Base-by-base conservation (phyloP, 2,888 invertebrate species). In the Gymnocheta viridis region DNA sequence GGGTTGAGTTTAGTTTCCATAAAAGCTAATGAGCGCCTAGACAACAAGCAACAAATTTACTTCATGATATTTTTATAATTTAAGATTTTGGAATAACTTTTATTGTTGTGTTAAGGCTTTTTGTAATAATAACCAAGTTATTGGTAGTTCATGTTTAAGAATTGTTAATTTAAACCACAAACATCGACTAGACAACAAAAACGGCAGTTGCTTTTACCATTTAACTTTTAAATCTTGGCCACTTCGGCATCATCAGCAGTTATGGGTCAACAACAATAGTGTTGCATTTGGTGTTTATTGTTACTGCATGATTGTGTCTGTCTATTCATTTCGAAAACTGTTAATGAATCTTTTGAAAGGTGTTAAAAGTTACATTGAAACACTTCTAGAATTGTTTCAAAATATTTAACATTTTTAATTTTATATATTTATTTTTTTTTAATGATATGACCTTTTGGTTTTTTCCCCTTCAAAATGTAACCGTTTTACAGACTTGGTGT, bases 181-280 rank as follows among this genome's bases (percentile, higher is more conserved):
- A 62, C 62, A 73, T 2, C 47, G n/a, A 32, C 49, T 17, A 32
- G 51, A 73, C 49, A 62, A 73, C 49, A 62, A 73, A 62, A 49
- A 41, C 32, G 22, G 2, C 29, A 38, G 19, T 64, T 74, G 47
- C 66, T n/a, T 44, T 74, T 29, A n/a, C n/a, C 19, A 44, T 66
- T 44, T 51, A 54, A 24, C 22, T 47, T 7, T 35, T 41, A n/a
- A 24, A 66, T 44, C 17, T 41, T 54, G 54, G 29, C 76, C 41
- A 47, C 17, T 49, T 24, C 12, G 12, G 49, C 22, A 22, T 49
- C 49, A 29, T 41, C 27, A 51, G 38, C 32, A 44, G n/a, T 35
- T 58, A 41, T 76, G 35, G 76, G 56, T 76, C 76, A 58, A n/a
- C n/a, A n/a, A n/a, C n/a, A n/a, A 47, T 47, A n/a, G n/a, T 56